Percentiles rank a stretch among this genome's conserved stretches.
Conservation (phyloP, 2,797 vertebrate genomes). For the Callimico goeldii region DNA sequence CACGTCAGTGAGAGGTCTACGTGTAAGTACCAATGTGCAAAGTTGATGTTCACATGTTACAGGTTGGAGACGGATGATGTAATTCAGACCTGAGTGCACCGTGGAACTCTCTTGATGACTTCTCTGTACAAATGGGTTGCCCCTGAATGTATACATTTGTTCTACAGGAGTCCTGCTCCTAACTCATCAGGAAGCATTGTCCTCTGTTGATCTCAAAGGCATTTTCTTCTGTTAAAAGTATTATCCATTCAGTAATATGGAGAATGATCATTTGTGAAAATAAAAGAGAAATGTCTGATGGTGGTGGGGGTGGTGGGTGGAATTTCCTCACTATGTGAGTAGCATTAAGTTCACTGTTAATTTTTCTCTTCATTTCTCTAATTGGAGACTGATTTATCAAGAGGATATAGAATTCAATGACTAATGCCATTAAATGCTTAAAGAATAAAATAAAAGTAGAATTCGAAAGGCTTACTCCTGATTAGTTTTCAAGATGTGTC, state of each 20-base stretch:
- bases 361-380: neutral
- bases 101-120: rapidly evolving
- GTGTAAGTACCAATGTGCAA: rapidly evolving
- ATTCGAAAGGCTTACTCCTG: neutral
- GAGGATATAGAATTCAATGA: neutral
- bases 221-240: neutral
- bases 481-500: neutral
- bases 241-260: too few species aligned
- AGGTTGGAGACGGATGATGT: rapidly evolving
- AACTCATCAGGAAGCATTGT: neutral
- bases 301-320: neutral
- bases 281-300: neutral
- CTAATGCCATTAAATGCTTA: neutral
- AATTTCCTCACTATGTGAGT: neutral
- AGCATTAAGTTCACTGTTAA: too few species aligned
- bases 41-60: rapidly evolving
- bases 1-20: rapidly evolving
- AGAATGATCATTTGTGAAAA: neutral
- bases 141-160: rapidly evolving
- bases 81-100: rapidly evolving
- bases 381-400: neutral
- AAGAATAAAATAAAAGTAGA: neutral
- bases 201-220: neutral
- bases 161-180: too few species aligned
- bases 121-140: rapidly evolving